Evolutionary conservation across 2,113 vertebrate genomes (phyloP).

Genomic region (Agelaius phoeniceus): DNA sequence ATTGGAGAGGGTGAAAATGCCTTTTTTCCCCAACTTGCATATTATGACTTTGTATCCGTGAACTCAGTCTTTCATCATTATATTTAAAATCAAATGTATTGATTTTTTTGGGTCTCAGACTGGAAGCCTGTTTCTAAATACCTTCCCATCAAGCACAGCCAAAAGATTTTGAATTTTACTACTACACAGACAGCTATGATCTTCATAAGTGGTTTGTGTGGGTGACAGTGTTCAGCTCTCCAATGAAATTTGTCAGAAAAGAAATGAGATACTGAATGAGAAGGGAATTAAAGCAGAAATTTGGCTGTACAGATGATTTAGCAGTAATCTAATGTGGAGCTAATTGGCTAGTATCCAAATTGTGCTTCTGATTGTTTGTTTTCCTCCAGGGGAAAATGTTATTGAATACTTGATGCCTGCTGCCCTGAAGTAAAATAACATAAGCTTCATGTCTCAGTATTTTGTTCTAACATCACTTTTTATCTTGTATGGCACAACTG

Average conservation of each 20-base stretch:
- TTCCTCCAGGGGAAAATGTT: slow-evolving; percentile 8
- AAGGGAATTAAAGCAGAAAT: slow-evolving; percentile 45
- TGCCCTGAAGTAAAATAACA: neutral
- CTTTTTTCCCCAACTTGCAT: neutral
- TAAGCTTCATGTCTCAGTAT: neutral
- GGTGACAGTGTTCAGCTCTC: neutral
- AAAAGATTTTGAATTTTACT: neutral
- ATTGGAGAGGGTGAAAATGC: neutral
- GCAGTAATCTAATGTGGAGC: slow-evolving; percentile 41
- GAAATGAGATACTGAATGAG: slow-evolving; percentile 13
- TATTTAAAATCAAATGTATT: neutral
- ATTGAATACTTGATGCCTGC: neutral
- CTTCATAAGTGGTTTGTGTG: slow-evolving; percentile 3
- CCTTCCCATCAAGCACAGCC: neutral
- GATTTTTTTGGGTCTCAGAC: neutral
- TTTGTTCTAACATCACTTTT: neutral
- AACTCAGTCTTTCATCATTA: neutral
- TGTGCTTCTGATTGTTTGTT: slow-evolving; percentile 30
- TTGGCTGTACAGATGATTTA: slow-evolving; percentile 36
- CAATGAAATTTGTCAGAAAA: slow-evolving; percentile 31
- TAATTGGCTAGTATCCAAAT: slow-evolving; percentile 50
- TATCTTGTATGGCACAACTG: neutral
- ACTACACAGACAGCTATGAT: neutral
- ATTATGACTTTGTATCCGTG: neutral
- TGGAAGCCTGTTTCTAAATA: neutral